Evolutionary conservation across 2,113 vertebrate species (phyloP).

Genomic region (Zapus hudsonius): DNA sequence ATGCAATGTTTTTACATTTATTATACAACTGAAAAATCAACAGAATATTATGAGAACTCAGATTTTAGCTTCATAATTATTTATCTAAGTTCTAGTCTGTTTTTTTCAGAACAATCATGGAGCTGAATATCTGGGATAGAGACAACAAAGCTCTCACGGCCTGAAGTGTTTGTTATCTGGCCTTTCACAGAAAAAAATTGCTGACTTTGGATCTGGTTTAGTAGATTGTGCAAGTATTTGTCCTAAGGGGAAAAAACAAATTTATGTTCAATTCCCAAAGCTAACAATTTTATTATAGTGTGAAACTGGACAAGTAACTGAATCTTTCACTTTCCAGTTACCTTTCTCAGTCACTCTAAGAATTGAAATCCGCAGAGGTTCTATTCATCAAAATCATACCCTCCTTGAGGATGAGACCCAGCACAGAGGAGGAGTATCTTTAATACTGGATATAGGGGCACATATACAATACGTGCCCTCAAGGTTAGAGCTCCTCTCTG

Average conservation of each 20-base stretch:
- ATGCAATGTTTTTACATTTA: not conserved
- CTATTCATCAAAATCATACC: not conserved
- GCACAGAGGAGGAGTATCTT: not conserved
- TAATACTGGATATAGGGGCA: not conserved
- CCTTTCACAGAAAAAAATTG: not conserved
- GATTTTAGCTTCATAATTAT: not conserved
- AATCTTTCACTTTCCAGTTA: not conserved
- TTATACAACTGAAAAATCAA: not conserved
- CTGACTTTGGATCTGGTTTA: not conserved
- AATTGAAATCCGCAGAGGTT: not conserved
- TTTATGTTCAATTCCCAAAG: not conserved
- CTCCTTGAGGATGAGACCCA: not conserved
- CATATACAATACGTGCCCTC: not conserved
- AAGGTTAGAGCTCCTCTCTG: not conserved
- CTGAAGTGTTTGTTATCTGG: not conserved
- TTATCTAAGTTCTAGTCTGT: not conserved
- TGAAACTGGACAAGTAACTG: not conserved
- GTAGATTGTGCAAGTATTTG: not conserved
- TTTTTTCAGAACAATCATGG: not conserved
- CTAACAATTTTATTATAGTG: not conserved
- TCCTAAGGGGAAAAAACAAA: not conserved
- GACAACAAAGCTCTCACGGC: not conserved
- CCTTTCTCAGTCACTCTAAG: too few species aligned
- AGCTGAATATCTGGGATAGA: not conserved
- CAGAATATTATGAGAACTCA: slow-evolving; percentile 15